Evolutionary conservation across 1,140 invertebrate species (phyloP), one percentile per base, ranked within the genome.

Genomic region (Mycetomoellerius zeteki): DNA sequence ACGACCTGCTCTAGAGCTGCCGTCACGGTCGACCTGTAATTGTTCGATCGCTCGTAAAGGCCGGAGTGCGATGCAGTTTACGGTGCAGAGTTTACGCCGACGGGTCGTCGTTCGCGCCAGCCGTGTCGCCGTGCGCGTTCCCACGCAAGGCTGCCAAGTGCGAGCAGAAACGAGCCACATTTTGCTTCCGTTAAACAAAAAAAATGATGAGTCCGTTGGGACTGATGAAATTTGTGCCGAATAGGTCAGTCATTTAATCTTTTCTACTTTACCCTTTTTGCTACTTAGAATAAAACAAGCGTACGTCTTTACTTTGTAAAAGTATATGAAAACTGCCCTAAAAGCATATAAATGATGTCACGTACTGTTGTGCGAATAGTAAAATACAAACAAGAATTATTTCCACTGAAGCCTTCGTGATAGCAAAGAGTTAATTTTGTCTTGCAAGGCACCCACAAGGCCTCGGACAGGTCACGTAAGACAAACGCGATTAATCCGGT

Each of bases 1-100:
- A 73, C 71, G 87, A 73, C 54, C 54, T 84, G 88, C 65, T 89
- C 47, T 58, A 56, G n/a, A 50, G 69, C 43, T 47, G 58, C 54
- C 76, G 37, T 50, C 52, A 90, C 75, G 86, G 78, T 71, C 86
- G 86, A 88, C 12, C 69, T 88, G 89, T 60, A 73, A 90, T 90
- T 87, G 87, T 80, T 87, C 82, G 87, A 89, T 91, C 86, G 85
- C 24, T 77, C 64, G 87, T 86, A 86, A 89, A 86, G 69, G 37
- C 64, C 78, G 73, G 76, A 78, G 65, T 72, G 52, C 88, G 72
- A 78, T 90, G 72, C 88, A 77, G 84, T 86, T 86, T 88, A 85
- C 80, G 58, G n/a, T 69, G 56, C 72, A 85, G 37, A 43, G 80
- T 85, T 89, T 88, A 88, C 81, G 87, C 76, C 75, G 52, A 78